phyloP scores from a whole-genome alignment of 2,797 vertebrate species.

The Glossophaga mutica region DNA sequence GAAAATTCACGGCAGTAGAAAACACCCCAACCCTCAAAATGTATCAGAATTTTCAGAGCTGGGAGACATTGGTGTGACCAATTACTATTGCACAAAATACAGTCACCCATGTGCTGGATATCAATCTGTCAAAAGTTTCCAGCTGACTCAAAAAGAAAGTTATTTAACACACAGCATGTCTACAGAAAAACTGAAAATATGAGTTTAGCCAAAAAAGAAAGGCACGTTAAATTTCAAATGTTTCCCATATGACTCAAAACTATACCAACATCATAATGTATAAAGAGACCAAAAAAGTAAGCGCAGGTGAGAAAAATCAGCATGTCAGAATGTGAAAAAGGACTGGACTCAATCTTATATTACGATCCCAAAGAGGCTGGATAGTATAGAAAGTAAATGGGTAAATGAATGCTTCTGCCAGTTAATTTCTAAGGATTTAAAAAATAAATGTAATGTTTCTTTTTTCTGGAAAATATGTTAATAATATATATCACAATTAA shows the following conservation, averaged over 20 bases:
- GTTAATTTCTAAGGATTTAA: not conserved
- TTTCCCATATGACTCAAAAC: constrained; percentile 38
- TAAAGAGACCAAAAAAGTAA: constrained; percentile 12
- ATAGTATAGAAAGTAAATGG: not conserved
- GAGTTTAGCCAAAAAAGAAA: constrained; percentile 50
- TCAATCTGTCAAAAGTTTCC: constrained; percentile 58
- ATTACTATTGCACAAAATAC: constrained; percentile 53
- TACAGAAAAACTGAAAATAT: constrained; percentile 55
- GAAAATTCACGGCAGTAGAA: constrained; percentile 41
- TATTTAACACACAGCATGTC: constrained; percentile 52
- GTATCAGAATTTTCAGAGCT: constrained; percentile 50
- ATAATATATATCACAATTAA: not conserved
- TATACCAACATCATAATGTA: constrained; percentile 9
- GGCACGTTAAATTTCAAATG: constrained; percentile 39
- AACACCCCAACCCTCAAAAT: constrained; percentile 47
- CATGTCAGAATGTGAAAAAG: constrained; percentile 14
- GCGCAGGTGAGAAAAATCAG: constrained; percentile 16
- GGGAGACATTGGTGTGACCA: not conserved
- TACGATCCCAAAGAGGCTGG: not conserved
- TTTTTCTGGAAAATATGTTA: not conserved
- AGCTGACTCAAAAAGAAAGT: constrained; percentile 58
- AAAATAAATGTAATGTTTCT: constrained; percentile 27
- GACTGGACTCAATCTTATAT: not conserved
- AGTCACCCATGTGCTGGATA: constrained; percentile 37
- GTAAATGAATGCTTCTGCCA: not conserved